Evolutionary conservation across 2,888 invertebrate genomes (phyloP), one percentile per base, ranked within the genome.

Genomic region (Pimpla rufipes): DNA sequence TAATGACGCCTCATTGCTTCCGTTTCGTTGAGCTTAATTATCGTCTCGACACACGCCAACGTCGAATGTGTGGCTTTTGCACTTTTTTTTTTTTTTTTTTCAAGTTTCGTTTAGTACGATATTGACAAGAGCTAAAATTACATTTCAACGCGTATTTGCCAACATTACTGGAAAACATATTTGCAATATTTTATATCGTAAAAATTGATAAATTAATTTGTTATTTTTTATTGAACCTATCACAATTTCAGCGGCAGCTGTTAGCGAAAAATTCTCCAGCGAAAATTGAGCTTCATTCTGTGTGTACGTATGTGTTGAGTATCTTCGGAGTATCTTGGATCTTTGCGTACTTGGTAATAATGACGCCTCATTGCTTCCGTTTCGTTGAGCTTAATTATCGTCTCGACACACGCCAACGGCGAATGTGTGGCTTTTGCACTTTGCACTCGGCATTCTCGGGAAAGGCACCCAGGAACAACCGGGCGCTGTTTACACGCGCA

Each of bases 311-410:
- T 29, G 55, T 4, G 13, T 52, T 37, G 52, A 21, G 50, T 40
- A 21, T 11, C 18, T 23, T 57, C n/a, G n/a, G n/a, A 5, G n/a
- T n/a, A n/a, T n/a, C n/a, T 11, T 13, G 45, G 21, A 13, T 59
- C 16, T 59, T 73, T 73, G 73, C 45, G 18, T 59, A 35, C 18
- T 29, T 45, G 10, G 29, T 57, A 35, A 47, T 59, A 59, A 59
- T 18, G 45, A 35, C 59, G 16, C 57, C 55, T 42, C n/a, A 45
- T 59, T 57, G 45, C 40, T 73, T 73, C 45, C 57, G 29, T 23
- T 13, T 47, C 57, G 16, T 16, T 59, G 35, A 71, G 55, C 71
- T 57, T 71, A 57, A 73, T 73, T 57, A 73, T 73, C 59, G 59
- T 57, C 73, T 35, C 45, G 11, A 45, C 16, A 45, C 66, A 62